A percentile compares a stretch with the other conserved stretches of the same genome.
Evolutionary conservation across 2,113 vertebrate genomes (phyloP).

Genomic region (Microtus oregoni): DNA sequence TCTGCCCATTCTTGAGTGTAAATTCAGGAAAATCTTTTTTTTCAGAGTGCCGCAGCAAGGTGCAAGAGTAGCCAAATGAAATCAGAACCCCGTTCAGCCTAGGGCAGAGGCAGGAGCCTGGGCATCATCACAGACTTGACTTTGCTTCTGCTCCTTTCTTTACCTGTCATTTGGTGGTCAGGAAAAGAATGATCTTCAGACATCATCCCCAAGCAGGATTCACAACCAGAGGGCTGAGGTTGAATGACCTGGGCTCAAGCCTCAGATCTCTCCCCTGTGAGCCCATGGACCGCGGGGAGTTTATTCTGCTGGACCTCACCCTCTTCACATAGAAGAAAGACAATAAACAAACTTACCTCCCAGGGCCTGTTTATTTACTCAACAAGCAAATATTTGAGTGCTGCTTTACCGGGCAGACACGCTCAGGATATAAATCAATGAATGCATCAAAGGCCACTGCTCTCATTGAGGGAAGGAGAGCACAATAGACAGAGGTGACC

Average conservation of each 20-base stretch:
- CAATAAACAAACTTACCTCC: background rate
- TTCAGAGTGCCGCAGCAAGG: background rate
- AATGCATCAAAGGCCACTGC: background rate
- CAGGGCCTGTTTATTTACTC: background rate
- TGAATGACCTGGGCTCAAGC: background rate
- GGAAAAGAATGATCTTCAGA: background rate
- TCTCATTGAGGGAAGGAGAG: background rate
- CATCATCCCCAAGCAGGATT: background rate
- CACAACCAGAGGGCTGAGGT: background rate
- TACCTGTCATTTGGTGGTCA: background rate
- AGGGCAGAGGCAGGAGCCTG: background rate
- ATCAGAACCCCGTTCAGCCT: background rate
- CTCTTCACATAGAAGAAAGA: background rate
- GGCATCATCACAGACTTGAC: background rate
- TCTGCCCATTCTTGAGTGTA: too few relatives aligned
- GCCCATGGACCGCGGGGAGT: background rate
- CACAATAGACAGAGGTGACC: background rate
- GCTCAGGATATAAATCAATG: background rate
- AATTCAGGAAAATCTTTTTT: background rate
- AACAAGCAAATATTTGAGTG: background rate
- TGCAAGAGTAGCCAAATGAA: fast-evolving
- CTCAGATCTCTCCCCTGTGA: background rate
- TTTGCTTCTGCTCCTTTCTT: background rate
- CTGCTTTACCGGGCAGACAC: background rate
- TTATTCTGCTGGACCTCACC: background rate